These are phyloP conservation scores for Hapalemur alaotrensis DNA, from an alignment of 2,797 vertebrate genomes.

Conservation along the genomic window DNA sequence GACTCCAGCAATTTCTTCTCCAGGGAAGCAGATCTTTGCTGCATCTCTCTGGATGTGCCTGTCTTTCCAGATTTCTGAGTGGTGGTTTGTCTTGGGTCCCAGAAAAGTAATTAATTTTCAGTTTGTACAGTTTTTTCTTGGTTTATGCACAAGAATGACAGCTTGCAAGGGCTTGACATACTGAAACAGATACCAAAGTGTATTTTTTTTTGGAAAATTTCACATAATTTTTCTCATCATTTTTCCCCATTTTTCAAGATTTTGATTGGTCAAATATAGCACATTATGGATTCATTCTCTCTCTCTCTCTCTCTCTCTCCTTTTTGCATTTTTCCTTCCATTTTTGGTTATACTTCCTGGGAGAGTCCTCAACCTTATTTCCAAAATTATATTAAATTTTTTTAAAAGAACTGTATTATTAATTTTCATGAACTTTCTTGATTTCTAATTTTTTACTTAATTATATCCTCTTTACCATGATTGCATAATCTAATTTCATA, in stretches of 20 bases:
- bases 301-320: fast-evolving
- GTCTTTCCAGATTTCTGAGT: neutral
- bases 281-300: neutral
- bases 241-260: neutral
- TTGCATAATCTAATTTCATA: neutral
- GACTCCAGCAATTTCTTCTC: neutral
- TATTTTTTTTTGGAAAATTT: neutral
- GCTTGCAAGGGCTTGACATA: neutral
- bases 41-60: neutral
- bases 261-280: neutral
- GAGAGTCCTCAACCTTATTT: neutral
- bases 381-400: neutral
- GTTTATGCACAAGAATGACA: neutral
- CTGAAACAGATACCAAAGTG: neutral
- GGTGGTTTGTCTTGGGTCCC: neutral
- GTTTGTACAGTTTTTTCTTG: neutral
- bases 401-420: neutral
- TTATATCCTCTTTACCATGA: neutral
- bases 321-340: neutral
- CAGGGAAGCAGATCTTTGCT: neutral
- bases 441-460: neutral
- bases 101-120: neutral
- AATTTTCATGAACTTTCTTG: neutral
- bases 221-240: neutral
- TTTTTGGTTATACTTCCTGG: neutral